Percentiles rank a stretch among this genome's conserved stretches.
Conservation (phyloP, 1,140 invertebrate species). For the Brachionus asplanchnoidis region DNA sequence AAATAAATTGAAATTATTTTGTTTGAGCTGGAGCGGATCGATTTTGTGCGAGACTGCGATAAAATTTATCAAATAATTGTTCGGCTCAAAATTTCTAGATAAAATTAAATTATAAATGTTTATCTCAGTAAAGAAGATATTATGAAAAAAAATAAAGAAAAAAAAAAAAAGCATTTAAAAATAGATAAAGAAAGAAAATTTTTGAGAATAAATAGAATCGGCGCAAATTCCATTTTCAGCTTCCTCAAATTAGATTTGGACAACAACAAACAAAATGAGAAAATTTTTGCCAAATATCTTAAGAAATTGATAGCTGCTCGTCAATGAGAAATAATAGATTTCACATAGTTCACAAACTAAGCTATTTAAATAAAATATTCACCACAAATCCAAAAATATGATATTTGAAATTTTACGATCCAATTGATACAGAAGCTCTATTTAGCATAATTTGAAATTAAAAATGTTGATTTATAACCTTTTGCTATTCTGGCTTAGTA, state of each 20-base stretch:
- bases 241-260: neutral
- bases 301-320: neutral
- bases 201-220: neutral
- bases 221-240: neutral
- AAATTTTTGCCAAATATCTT: neutral
- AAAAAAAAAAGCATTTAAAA: neutral
- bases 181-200: neutral
- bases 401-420: neutral
- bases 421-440: neutral
- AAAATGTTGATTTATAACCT: conserved; percentile 14
- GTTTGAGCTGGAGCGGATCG: neutral
- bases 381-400: neutral
- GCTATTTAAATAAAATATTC: neutral
- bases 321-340: neutral
- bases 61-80: neutral
- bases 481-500: neutral
- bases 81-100: neutral
- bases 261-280: neutral
- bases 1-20: neutral
- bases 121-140: neutral
- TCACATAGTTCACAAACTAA: neutral
- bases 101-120: neutral
- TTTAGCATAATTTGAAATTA: conserved; percentile 6
- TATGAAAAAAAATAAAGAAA: neutral
- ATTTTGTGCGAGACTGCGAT: neutral